Conservation (phyloP, 2,797 vertebrate genomes). For the Hydrophis major region DNA sequence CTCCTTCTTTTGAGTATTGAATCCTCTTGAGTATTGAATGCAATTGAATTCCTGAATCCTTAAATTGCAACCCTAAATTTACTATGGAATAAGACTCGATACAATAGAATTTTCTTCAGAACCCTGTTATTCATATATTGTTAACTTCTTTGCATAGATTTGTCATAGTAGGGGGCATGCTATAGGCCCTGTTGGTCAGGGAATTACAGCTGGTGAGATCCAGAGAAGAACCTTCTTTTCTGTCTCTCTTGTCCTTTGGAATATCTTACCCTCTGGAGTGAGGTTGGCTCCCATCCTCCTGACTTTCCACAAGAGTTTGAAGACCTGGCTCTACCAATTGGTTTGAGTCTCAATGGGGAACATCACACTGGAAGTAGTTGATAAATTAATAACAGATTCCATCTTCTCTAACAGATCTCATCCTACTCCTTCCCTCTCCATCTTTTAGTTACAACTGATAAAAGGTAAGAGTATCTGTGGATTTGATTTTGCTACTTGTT, state of each 20-base stretch:
- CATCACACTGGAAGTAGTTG: neutral
- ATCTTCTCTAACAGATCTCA: too few relatives aligned
- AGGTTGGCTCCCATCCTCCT: neutral
- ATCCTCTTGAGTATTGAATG: neutral
- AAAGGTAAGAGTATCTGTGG: too few relatives aligned
- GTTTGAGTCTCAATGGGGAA: neutral
- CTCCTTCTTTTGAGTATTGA: neutral
- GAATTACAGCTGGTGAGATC: neutral
- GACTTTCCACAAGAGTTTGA: neutral
- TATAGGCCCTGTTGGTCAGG: neutral
- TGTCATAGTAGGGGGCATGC: neutral
- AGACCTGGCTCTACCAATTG: neutral
- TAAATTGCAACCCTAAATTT: neutral
- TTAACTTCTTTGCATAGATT: neutral
- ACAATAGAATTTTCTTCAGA: neutral
- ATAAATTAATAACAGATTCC: neutral
- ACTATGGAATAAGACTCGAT: neutral
- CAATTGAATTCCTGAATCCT: neutral
- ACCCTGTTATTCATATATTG: neutral
- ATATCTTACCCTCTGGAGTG: neutral
- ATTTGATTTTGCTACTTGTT: too few relatives aligned
- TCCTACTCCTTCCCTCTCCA: neutral
- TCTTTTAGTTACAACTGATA: neutral
- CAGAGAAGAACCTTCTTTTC: too few relatives aligned
- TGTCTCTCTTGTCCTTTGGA: neutral